phyloP scores from a whole-genome alignment of 2,888 invertebrate genomes.

The Limnephilus rhombicus region DNA sequence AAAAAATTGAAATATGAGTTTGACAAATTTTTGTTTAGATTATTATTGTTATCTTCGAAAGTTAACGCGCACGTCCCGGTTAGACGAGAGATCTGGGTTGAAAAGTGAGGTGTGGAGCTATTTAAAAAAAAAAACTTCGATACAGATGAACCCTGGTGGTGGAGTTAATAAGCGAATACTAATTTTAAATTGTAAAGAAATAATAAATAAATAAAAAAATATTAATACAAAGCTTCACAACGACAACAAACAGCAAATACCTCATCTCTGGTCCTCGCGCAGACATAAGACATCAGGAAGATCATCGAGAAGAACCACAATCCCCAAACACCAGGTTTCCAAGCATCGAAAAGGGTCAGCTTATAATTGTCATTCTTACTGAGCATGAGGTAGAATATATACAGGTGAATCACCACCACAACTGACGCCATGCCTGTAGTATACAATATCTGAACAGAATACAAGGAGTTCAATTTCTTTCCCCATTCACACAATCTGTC shows the following conservation, averaged over 20 bases:
- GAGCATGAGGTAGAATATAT: conserved; percentile 22
- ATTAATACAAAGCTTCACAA: neutral
- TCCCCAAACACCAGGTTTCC: neutral
- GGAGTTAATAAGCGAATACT: too few relatives aligned
- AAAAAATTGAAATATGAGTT: too few relatives aligned
- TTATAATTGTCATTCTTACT: neutral
- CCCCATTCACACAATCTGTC: conserved; percentile 9
- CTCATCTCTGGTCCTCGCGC: neutral
- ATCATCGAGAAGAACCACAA: neutral
- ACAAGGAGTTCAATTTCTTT: neutral
- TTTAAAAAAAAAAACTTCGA: too few relatives aligned
- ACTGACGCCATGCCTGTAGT: neutral
- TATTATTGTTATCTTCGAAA: too few relatives aligned
- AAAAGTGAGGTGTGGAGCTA: too few relatives aligned
- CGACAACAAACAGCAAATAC: neutral
- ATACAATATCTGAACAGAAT: neutral
- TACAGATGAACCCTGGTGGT: too few relatives aligned
- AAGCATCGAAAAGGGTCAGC: neutral
- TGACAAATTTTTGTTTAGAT: too few relatives aligned
- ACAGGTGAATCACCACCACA: neutral
- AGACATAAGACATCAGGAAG: neutral
- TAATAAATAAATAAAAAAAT: too few relatives aligned
- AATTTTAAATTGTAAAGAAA: too few relatives aligned
- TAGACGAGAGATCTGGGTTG: too few relatives aligned
- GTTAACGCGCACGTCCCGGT: too few relatives aligned